These are phyloP conservation scores for Euleptes europaea DNA, from an alignment of 2,113 vertebrate genomes.

Conservation along the genomic window DNA sequence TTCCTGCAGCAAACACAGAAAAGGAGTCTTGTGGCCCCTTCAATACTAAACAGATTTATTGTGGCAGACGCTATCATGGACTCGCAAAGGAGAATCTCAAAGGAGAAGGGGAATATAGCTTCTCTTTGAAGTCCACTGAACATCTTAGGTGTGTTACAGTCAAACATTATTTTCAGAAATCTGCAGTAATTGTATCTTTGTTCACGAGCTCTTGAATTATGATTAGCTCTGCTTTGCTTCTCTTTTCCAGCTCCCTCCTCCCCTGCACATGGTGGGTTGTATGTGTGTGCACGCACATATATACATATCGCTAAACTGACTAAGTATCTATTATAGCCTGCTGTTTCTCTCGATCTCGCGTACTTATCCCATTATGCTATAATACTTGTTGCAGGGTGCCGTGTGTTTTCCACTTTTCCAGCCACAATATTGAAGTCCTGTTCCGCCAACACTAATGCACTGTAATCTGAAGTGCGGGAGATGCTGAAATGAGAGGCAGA, in stretches of 20 bases:
- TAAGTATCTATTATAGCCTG: conserved; percentile 60
- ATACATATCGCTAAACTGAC: conserved; percentile 50
- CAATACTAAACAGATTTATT: too few species aligned
- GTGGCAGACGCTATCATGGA: too few species aligned
- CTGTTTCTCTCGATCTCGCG: conserved; percentile 47
- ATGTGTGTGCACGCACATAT: background rate
- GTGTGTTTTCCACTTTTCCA: conserved; percentile 60
- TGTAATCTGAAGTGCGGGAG: conserved; percentile 20
- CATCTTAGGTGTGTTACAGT: conserved; percentile 3
- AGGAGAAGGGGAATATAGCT: conserved; percentile 5
- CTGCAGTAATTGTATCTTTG: background rate
- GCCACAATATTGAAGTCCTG: conserved; percentile 57
- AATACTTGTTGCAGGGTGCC: conserved; percentile 49
- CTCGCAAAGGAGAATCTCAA: conserved; percentile 10
- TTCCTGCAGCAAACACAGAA: too few species aligned
- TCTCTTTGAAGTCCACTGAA: background rate
- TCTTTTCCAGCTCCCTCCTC: conserved; percentile 39
- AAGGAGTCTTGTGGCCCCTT: too few species aligned
- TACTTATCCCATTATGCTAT: conserved; percentile 68
- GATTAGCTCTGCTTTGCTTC: background rate
- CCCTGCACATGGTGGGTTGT: background rate
- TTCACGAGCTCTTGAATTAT: background rate
- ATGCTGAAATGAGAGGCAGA: conserved; percentile 18
- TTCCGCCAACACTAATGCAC: conserved; percentile 34
- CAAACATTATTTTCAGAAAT: background rate